Conservation (phyloP, 1,140 invertebrate species). For the Drosophila melanica region DNA sequence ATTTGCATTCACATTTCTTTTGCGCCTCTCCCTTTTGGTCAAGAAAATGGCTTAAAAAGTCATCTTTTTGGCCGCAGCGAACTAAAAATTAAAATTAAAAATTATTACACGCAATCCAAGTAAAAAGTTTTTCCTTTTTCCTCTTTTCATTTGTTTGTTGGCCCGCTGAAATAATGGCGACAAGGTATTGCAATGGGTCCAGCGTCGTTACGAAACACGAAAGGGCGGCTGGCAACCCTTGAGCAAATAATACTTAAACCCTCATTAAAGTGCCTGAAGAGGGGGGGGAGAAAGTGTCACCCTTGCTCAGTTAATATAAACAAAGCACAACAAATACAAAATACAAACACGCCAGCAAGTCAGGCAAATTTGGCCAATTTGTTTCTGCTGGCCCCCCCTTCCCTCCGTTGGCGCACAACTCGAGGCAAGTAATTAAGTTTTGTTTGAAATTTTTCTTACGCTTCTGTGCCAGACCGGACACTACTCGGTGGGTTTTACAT, state of each 20-base stretch:
- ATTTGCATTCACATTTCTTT: constrained; percentile 2
- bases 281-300: constrained; percentile 56
- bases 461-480: constrained; percentile 66
- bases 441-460: constrained; percentile 77
- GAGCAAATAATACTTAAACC: constrained; percentile 81
- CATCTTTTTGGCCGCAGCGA: constrained; percentile 57
- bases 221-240: constrained; percentile 75
- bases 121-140: constrained; percentile 44
- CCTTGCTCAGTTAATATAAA: constrained; percentile 79
- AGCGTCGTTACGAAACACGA: constrained; percentile 64
- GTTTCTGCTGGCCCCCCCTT: constrained; percentile 36
- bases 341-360: constrained; percentile 72
- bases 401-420: constrained; percentile 5
- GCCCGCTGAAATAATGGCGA: constrained; percentile 51
- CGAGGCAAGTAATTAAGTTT: constrained; percentile 74
- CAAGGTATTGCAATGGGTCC: constrained; percentile 52
- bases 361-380: constrained; percentile 81
- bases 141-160: constrained; percentile 13
- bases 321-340: constrained; percentile 60
- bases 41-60: constrained; percentile 50
- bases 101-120: constrained; percentile 69
- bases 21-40: neutral
- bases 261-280: constrained; percentile 75
- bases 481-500: constrained; percentile 54
- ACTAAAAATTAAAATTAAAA: constrained; percentile 82